Evolutionary conservation across 2,797 vertebrate species (phyloP).

Genomic region (Sciurus vulgaris): DNA sequence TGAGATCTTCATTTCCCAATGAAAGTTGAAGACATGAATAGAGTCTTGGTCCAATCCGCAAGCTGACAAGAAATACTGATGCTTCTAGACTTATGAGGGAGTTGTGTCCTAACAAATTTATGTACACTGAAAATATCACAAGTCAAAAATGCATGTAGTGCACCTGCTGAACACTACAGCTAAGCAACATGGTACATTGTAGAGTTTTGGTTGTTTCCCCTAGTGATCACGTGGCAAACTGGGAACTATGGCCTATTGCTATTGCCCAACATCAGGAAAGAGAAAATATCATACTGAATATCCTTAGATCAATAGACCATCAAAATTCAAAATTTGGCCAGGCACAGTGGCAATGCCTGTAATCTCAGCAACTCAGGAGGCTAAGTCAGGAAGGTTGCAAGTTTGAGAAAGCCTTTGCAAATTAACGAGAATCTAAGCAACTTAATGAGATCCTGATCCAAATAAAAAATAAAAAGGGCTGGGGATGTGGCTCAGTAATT

Average conservation of each 20-base stretch:
- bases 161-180: not conserved
- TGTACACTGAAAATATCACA: not conserved
- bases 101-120: not conserved
- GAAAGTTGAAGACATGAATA: conserved; percentile 23
- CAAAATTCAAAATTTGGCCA: not conserved
- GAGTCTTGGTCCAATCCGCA: not conserved
- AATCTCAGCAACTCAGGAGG: no score
- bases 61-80: not conserved
- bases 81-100: not conserved
- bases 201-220: not conserved
- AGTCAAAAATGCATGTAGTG: not conserved
- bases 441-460: no score
- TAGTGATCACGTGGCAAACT: not conserved
- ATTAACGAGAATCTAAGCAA: no score
- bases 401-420: no score
- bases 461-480: no score
- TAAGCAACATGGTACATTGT: not conserved
- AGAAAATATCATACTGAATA: not conserved
- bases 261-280: not conserved
- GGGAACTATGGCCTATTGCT: no score
- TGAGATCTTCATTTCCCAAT: conserved; percentile 4
- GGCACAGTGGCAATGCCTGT: no score
- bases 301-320: not conserved
- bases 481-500: no score
- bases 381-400: no score